A percentile compares a stretch with the other conserved stretches of the same genome.
phyloP scores from a whole-genome alignment of 1,140 invertebrate species.

The Drosophila sp. region DNA sequence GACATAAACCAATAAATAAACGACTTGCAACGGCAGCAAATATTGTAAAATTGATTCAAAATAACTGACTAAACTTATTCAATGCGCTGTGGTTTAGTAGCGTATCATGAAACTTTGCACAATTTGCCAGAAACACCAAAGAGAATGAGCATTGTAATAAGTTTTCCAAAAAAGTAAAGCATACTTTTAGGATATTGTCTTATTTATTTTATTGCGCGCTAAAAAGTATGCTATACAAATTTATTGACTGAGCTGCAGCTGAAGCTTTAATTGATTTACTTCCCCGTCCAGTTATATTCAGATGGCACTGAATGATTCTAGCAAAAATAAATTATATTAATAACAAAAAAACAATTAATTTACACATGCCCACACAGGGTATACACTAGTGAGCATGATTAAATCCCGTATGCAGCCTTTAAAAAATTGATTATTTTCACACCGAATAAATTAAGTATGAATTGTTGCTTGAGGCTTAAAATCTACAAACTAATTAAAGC shows the following conservation, averaged over 20 bases:
- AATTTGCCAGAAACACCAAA: neutral
- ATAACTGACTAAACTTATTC: constrained; percentile 2
- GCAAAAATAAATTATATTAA: no score
- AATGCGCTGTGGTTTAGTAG: neutral
- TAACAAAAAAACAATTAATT: no score
- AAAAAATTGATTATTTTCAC: constrained; percentile 8
- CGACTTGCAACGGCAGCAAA: constrained; percentile 6
- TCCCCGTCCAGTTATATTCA: no score
- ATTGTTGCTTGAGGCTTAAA: constrained; percentile 47
- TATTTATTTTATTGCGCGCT: neutral
- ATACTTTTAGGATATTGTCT: no score
- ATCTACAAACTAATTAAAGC: constrained; percentile 75
- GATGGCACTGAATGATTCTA: no score
- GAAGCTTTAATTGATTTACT: no score
- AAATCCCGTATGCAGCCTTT: neutral
- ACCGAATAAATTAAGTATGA: constrained; percentile 59
- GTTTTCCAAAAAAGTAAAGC: no score
- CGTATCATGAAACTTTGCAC: neutral
- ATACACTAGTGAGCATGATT: neutral
- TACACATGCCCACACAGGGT: neutral
- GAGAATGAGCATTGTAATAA: neutral
- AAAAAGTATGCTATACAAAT: neutral
- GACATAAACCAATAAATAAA: constrained; percentile 23
- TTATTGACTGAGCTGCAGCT: no score
- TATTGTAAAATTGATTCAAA: constrained; percentile 5